Evolutionary conservation across 2,113 vertebrate species (phyloP).

Genomic region (Fukomys damarensis): DNA sequence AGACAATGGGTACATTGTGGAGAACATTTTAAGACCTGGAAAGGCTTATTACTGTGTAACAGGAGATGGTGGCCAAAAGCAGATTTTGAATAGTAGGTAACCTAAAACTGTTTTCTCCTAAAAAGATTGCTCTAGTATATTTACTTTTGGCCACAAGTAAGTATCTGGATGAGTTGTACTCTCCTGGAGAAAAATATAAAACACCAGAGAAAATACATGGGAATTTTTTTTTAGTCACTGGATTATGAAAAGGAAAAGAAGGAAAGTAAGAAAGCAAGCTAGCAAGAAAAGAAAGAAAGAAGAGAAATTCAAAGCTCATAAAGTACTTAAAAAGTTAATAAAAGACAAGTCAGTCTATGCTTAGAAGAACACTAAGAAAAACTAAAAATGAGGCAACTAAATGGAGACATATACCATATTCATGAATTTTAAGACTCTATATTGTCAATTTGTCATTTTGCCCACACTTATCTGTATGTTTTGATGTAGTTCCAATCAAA

Average conservation of each 20-base stretch:
- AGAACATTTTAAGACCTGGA: not conserved
- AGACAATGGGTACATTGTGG: not conserved
- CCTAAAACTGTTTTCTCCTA: slow-evolving; percentile 14
- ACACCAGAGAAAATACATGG: slow-evolving; percentile 12
- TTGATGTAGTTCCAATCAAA: not conserved
- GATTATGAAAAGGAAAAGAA: not conserved
- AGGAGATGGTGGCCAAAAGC: not conserved
- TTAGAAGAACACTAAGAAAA: not conserved
- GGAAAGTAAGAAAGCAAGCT: not conserved
- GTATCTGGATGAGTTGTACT: not conserved
- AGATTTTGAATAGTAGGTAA: not conserved
- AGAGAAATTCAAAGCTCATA: not conserved
- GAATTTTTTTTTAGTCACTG: not conserved
- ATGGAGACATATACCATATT: not conserved
- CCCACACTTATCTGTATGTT: not conserved
- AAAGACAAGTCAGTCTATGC: not conserved
- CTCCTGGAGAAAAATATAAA: slow-evolving; percentile 15
- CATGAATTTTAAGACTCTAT: not conserved
- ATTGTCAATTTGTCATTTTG: not conserved
- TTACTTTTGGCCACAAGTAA: not conserved
- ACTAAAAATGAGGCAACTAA: not conserved
- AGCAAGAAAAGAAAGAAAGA: not conserved
- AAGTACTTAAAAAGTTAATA: slow-evolving; percentile 34
- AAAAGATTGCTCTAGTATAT: not conserved
- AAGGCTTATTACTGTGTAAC: not conserved